Evolutionary conservation across 2,797 vertebrate genomes (phyloP), one percentile per base, ranked within the genome.

Genomic region (Gymnoscopelus microlampas): DNA sequence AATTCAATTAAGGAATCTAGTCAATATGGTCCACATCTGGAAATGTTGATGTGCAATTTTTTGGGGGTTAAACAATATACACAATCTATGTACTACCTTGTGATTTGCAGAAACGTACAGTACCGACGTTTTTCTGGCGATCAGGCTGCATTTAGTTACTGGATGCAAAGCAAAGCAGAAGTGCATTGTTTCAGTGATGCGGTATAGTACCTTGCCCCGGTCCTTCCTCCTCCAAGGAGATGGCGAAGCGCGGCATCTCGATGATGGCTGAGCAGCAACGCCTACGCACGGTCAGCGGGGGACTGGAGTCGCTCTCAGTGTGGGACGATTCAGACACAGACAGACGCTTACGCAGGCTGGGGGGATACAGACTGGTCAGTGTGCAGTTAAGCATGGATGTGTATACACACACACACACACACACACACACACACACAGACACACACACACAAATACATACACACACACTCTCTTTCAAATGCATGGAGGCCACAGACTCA

Each of bases 301-400:
- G 98, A 75, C 96, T 98, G 60, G 97, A 98, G 91, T 99, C 98
- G 1, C 97, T 99, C 91, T 99, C 98, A 0, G 97, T 99, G 93
- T 98, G 97, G 1, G 97, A 98, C 0, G 98, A 99, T 85, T 99
- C 98, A 0, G 97, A 99, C 58, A 97, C 94, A 0, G 98, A 99
- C 63, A 99, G 89, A 26, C 96, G 96, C 85, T 99, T 99, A 64
- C 97, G 88, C 68, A 99, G 80, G 80, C 97, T 99, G 83, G 1
- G 59, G 55, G 35, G 26, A 13, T 10, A 44, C 8, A 44, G 39
- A 9, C 39, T 44, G 39, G 39, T 44, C 39, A 44, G 39, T 44
- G 39, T 44, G 0, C 64, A 57, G 26, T 26, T 66, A 50, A 29
- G 32, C 39, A 32, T n/a, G 24, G 12, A 4, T 15, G 14, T 64